Conservation (phyloP, 1,140 invertebrate species). For the Plutomurus gul region DNA sequence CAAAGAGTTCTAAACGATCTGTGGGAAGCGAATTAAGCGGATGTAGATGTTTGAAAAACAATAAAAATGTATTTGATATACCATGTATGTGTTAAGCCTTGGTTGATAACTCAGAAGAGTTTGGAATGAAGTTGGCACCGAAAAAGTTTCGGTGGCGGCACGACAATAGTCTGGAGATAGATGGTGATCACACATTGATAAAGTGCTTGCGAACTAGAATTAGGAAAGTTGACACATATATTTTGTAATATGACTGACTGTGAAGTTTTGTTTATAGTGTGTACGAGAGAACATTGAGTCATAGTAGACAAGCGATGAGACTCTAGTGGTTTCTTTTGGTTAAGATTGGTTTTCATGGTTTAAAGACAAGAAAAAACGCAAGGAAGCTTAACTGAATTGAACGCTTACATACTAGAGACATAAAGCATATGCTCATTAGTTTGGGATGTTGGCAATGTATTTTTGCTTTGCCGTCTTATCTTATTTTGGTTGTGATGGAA, state of each 20-base stretch:
- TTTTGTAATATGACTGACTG: constrained; percentile 8
- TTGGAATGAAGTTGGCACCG: constrained; percentile 8
- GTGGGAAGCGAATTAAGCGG: not conserved
- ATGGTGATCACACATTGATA: not conserved
- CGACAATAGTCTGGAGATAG: not conserved
- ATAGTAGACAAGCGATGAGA: too few species aligned
- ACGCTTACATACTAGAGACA: constrained; percentile 3
- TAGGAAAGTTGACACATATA: constrained; percentile 18
- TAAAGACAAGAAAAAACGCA: too few species aligned
- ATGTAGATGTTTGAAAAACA: constrained; percentile 19
- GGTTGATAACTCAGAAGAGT: too few species aligned
- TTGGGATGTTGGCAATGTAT: constrained; percentile 30
- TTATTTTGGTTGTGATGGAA: constrained; percentile 30
- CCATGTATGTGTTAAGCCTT: not conserved
- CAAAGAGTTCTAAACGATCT: not conserved
- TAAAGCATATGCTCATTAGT: constrained; percentile 8
- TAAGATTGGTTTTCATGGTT: too few species aligned
- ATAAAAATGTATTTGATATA: not conserved
- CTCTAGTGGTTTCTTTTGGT: too few species aligned
- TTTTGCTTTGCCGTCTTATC: constrained; percentile 27
- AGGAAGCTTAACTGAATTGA: too few species aligned
- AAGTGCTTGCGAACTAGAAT: constrained; percentile 25
- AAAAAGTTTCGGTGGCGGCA: not conserved
- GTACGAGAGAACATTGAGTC: too few species aligned
- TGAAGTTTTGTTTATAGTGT: not conserved